Percentiles rank a stretch among this genome's conserved stretches.
Conservation (phyloP, 1,140 invertebrate genomes). For the Leucophenga varia region DNA sequence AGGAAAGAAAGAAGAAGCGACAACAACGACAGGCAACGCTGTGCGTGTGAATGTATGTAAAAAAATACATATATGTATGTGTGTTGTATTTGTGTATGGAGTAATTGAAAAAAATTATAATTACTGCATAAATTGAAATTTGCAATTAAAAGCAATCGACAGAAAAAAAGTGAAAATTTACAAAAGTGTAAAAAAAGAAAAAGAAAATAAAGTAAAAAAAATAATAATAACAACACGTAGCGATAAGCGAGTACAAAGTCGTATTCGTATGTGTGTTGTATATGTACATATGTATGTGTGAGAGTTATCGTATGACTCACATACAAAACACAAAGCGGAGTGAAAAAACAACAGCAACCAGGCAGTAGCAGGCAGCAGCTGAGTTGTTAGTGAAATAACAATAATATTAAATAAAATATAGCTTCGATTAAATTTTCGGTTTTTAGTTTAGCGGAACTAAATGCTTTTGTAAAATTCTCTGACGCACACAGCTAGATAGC, state of each 20-base stretch:
- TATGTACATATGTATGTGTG: no score
- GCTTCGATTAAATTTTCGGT: conserved; percentile 42
- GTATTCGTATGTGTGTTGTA: no score
- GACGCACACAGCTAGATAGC: conserved; percentile 7
- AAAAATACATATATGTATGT: conserved; percentile 5
- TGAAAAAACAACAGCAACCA: no score
- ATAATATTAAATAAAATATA: no score
- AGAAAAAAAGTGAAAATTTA: conserved; percentile 53
- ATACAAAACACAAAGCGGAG: no score
- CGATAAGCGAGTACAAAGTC: no score
- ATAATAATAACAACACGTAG: conserved; percentile 23
- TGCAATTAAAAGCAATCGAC: conserved; percentile 31
- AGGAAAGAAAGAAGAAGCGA: no score
- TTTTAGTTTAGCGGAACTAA: conserved; percentile 37
- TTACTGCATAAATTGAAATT: conserved; percentile 46
- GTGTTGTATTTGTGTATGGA: conserved; percentile 28
- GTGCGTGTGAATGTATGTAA: conserved; percentile 29
- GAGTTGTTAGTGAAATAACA: no score
- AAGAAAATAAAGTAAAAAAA: no score
- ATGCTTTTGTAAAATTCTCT: conserved; percentile 40
- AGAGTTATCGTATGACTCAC: no score
- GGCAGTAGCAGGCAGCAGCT: no score
- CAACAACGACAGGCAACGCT: conserved; percentile 7
- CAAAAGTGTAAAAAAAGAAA: conserved; percentile 26
- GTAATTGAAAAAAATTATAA: conserved; percentile 46